A percentile compares a stretch with the other conserved stretches of the same genome.
Evolutionary conservation across 2,797 vertebrate species (phyloP).

Genomic region (Fratercula arctica): DNA sequence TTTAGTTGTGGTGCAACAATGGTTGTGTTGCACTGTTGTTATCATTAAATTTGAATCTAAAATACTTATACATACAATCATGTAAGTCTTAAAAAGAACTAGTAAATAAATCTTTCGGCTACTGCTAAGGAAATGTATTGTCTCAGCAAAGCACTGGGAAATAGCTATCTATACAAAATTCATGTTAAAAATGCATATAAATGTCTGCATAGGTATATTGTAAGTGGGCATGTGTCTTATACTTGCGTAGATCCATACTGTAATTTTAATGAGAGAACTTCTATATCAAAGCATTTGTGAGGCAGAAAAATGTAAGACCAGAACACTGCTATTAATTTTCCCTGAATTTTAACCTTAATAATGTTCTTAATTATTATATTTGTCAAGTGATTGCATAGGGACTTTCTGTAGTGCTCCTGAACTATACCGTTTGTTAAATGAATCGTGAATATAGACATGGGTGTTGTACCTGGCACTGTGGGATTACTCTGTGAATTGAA

Average conservation of each 20-base stretch:
- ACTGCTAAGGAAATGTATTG: background rate
- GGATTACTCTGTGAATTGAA: background rate
- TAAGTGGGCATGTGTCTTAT: background rate
- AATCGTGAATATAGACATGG: background rate
- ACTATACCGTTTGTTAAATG: background rate
- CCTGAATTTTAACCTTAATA: background rate
- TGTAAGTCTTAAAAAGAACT: accelerated
- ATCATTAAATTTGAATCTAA: background rate
- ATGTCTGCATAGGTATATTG: background rate
- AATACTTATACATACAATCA: background rate
- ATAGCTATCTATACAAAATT: background rate
- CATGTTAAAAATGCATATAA: background rate
- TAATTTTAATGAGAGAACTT: background rate
- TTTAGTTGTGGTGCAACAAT: background rate
- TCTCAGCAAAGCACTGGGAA: background rate
- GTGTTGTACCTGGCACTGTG: background rate
- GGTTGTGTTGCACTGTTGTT: background rate
- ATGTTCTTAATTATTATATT: background rate
- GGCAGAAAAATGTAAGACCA: background rate
- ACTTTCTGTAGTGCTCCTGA: background rate
- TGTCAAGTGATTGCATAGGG: background rate
- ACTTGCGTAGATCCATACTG: background rate
- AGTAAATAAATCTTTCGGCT: background rate
- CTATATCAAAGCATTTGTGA: background rate
- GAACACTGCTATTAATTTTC: background rate